Conservation (phyloP, 1,140 invertebrate species). For the Ooceraea biroi region DNA sequence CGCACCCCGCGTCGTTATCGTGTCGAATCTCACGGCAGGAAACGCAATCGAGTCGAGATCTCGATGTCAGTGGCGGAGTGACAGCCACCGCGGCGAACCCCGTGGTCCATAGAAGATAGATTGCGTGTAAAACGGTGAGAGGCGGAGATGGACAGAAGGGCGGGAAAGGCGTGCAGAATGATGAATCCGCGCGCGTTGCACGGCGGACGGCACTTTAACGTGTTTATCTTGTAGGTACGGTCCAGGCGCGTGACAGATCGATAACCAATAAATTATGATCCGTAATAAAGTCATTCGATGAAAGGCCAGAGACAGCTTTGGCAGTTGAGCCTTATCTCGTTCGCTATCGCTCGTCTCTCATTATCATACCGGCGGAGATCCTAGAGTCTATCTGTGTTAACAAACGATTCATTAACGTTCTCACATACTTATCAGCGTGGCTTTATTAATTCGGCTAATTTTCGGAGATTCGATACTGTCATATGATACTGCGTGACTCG, state of each 20-base stretch:
- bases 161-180: constrained; percentile 34
- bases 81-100: constrained; percentile 51
- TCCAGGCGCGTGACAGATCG: constrained; percentile 40
- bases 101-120: constrained; percentile 68
- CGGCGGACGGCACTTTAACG: constrained; percentile 48
- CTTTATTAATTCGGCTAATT: constrained; percentile 11
- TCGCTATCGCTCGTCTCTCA: neutral
- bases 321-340: neutral
- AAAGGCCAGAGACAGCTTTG: neutral
- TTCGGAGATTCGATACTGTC: constrained; percentile 7
- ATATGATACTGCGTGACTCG: neutral
- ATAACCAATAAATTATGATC: constrained; percentile 59
- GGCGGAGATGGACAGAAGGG: neutral
- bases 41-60: constrained; percentile 52
- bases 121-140: constrained; percentile 53
- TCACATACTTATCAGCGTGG: neutral
- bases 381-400: neutral
- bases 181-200: constrained; percentile 40
- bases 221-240: constrained; percentile 54
- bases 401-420: neutral
- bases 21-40: constrained; percentile 30
- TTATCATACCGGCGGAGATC: neutral
- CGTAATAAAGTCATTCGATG: constrained; percentile 31
- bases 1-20: constrained; percentile 38
- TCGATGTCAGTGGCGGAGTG: constrained; percentile 21